Conservation (phyloP, 1,140 invertebrate species). For the Phenacoccus solenopsis region DNA sequence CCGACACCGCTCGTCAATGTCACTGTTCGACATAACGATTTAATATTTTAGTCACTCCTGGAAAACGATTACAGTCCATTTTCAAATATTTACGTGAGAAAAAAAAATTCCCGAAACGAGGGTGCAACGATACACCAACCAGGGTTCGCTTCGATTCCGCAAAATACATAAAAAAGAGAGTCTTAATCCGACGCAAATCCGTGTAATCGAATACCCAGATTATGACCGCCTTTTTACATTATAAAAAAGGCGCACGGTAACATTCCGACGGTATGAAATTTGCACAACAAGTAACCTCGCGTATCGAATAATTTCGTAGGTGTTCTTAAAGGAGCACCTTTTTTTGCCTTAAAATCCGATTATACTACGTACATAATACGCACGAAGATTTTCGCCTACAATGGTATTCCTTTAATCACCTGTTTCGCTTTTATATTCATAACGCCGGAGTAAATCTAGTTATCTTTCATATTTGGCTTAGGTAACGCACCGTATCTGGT, state of each 20-base stretch:
- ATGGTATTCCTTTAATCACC: neutral
- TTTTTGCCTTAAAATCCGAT: neutral
- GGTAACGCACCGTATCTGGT: neutral
- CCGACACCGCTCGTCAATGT: neutral
- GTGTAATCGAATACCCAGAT: neutral
- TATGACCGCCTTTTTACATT: constrained; percentile 1
- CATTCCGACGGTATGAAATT: neutral
- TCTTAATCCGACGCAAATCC: constrained; percentile 1
- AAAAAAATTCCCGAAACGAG: neutral
- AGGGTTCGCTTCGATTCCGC: neutral
- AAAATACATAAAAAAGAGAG: neutral
- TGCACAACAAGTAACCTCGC: neutral
- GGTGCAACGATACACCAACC: neutral
- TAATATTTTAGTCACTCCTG: neutral
- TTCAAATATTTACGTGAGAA: neutral
- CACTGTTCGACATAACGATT: neutral
- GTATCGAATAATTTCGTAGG: neutral
- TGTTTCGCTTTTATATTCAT: constrained; percentile 3
- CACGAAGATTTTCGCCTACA: neutral
- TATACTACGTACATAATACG: neutral
- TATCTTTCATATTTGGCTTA: constrained; percentile 3
- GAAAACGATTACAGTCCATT: neutral
- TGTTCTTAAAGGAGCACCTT: neutral
- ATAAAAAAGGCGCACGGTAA: neutral
- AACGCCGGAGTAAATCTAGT: neutral